phyloP scores from a whole-genome alignment of 2,113 vertebrate genomes.

The Melanocharis versteri region DNA sequence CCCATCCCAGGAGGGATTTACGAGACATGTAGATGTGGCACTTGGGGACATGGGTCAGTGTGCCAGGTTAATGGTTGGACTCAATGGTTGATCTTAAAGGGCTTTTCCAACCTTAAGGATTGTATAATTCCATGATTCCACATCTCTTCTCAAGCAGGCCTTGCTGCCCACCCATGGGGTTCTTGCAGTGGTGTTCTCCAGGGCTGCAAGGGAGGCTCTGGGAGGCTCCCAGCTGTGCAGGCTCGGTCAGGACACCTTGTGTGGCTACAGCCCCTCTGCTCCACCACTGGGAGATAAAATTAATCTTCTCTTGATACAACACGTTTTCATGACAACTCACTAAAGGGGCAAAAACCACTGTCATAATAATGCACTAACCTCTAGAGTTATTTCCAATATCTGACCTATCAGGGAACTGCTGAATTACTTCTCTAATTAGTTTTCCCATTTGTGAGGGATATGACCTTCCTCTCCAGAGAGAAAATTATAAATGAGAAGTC shows the following conservation, averaged over 20 bases:
- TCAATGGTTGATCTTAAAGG: background rate
- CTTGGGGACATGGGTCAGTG: background rate
- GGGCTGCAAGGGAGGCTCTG: background rate
- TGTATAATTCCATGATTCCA: background rate
- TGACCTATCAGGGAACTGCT: background rate
- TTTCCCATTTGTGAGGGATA: conserved; percentile 12
- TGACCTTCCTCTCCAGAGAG: background rate
- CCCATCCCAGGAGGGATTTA: background rate
- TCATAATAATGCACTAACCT: background rate
- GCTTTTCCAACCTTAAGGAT: background rate
- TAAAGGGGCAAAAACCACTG: background rate
- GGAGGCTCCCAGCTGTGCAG: background rate
- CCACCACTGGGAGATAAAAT: background rate
- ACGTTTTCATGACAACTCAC: background rate
- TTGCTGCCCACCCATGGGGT: too few species aligned
- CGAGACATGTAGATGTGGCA: too few species aligned
- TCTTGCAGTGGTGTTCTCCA: fast-evolving
- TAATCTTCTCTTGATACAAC: background rate
- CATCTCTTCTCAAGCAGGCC: background rate
- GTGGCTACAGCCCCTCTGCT: background rate
- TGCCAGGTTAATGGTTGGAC: background rate
- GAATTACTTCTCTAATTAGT: conserved; percentile 57
- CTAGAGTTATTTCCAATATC: background rate
- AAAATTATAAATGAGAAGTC: background rate
- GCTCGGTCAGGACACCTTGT: background rate